phyloP scores from a whole-genome alignment of 2,113 vertebrate genomes.

The Colaptes auratus region DNA sequence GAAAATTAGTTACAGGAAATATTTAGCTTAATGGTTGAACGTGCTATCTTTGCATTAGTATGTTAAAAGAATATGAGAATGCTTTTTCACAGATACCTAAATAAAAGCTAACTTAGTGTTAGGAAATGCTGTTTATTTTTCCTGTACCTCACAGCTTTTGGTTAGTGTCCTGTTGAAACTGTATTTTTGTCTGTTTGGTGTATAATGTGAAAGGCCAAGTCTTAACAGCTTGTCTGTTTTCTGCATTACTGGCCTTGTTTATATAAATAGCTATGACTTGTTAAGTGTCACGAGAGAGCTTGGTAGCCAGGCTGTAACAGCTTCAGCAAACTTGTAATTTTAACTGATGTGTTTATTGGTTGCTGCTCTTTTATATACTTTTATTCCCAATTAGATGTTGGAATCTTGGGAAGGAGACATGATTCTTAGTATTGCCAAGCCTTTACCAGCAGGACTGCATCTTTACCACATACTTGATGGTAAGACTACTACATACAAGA shows the following conservation, averaged over 20 bases:
- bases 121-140: background rate
- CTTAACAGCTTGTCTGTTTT: background rate
- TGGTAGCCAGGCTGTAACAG: background rate
- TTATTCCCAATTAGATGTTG: constrained; percentile 61
- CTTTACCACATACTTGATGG: constrained; percentile 86
- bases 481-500: constrained; percentile 52
- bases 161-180: background rate
- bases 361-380: background rate
- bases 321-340: background rate
- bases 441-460: constrained; percentile 91
- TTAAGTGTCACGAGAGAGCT: background rate
- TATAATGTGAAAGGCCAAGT: background rate
- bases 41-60: background rate
- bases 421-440: constrained; percentile 87
- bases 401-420: constrained; percentile 91
- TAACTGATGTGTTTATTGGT: background rate
- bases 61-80: background rate
- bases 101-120: background rate
- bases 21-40: background rate
- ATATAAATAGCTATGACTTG: background rate
- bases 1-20: background rate
- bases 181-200: background rate
- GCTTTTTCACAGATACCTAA: background rate
- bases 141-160: background rate
- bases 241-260: background rate